Conservation (phyloP, 2,797 vertebrate genomes). For the Macropus fuliginosus region DNA sequence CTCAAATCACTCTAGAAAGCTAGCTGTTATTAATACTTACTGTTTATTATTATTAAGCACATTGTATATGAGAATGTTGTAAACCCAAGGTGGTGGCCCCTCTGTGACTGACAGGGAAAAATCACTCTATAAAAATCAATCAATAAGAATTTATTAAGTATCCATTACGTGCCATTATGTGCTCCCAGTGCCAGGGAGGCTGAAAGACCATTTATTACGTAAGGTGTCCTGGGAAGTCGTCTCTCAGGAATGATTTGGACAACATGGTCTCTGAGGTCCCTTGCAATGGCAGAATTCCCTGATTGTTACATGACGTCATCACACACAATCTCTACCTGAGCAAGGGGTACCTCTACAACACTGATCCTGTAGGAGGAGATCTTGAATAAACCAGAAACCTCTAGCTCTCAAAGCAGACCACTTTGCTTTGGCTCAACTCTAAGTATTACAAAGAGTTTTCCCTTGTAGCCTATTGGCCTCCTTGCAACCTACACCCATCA, state of each 20-base stretch:
- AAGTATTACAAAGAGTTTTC: not conserved
- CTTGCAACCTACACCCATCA: not conserved
- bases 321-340: not conserved
- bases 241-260: not conserved
- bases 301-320: not conserved
- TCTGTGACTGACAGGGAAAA: not conserved
- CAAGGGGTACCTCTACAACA: not conserved
- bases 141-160: not conserved
- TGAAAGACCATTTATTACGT: not conserved
- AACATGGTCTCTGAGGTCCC: not conserved
- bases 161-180: not conserved
- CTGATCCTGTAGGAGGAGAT: not conserved
- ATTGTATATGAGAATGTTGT: not conserved
- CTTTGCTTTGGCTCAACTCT: not conserved
- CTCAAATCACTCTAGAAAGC: not conserved
- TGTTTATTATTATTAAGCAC: not conserved
- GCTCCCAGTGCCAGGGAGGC: not conserved
- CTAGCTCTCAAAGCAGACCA: not conserved
- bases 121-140: not conserved
- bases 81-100: not conserved
- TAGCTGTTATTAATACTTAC: not conserved
- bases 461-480: not conserved
- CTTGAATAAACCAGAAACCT: not conserved
- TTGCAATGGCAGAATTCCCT: not conserved
- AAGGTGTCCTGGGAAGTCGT: not conserved